Evolutionary conservation across 2,888 invertebrate genomes (phyloP), one percentile per base, ranked within the genome.

Genomic region (Drosophila pseudotakahashii): DNA sequence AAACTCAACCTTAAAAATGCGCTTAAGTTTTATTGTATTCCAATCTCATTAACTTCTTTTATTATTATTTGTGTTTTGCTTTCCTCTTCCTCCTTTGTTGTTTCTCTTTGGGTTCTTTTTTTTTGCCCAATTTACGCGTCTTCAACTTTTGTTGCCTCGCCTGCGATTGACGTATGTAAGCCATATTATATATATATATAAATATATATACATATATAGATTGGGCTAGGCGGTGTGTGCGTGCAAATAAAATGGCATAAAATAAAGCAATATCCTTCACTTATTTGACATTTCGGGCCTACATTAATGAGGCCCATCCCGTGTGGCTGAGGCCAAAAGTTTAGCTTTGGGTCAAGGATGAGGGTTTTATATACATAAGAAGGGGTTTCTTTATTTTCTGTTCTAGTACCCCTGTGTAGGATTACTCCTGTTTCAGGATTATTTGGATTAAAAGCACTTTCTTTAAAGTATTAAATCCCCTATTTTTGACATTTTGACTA

Each of bases 181-280:
- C 57, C 62, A 50, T 50, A 60, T 14, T 37, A 50, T 68, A 55
- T 51, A n/a, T 51, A n/a, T 51, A 41, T 34, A 48, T 70, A 53
- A 48, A n/a, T 44, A 42, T 16, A 44, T 70, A n/a, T 44, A 42
- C 14, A 44, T 70, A 53, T 50, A n/a, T 44, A 42, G 14, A 44
- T 48, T 47, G n/a, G 54, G 30, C 30, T 42, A 37, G 11, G 37
- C 37, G 6, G 60, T 19, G 58, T 64, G 55, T 71, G 70, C 54
- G 77, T 75, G 75, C 69, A 53, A 75, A 79, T 81, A 79, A 82
- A 85, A 76, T 82, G 71, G 75, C 76, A 83, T 78, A 76, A 83
- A 81, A 87, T 83, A 83, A 87, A 83, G 84, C 81, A 87, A 84
- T 83, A 83, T 83, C 83, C 87, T 77, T 87, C 87, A 83, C 73